Conservation (phyloP, 92 coral and sea anemone species). For the Pocillopora grandis region DNA sequence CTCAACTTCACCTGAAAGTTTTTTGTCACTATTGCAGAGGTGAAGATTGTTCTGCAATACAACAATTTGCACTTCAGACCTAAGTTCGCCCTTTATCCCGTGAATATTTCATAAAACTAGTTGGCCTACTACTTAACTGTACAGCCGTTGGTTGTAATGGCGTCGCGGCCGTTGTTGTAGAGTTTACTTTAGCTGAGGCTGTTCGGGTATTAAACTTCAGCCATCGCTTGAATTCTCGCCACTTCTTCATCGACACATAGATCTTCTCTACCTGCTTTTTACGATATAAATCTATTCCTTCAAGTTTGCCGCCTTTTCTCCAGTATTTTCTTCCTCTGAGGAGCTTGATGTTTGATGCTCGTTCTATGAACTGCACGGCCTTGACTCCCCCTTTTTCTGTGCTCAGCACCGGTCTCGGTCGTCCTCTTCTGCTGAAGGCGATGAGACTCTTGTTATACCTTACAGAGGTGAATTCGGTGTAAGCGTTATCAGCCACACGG, state of each 20-base stretch:
- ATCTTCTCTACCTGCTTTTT: constrained; percentile 36
- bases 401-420: constrained; percentile 58
- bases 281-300: constrained; percentile 21
- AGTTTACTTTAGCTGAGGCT: constrained; percentile 11
- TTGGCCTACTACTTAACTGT: background rate
- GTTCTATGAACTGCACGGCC: constrained; percentile 89
- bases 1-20: too few relatives aligned
- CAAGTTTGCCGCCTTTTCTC: constrained; percentile 31
- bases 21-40: too few relatives aligned
- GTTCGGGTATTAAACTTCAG: constrained; percentile 51
- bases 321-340: constrained; percentile 59
- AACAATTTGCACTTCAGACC: background rate
- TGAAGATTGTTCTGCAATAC: too few relatives aligned
- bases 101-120: constrained; percentile 7
- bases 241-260: constrained; percentile 64
- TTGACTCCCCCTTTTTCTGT: constrained; percentile 50
- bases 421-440: constrained; percentile 84
- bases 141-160: constrained; percentile 1
- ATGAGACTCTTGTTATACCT: constrained; percentile 61
- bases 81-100: too few relatives aligned
- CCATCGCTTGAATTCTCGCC: constrained; percentile 80
- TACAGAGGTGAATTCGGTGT: constrained; percentile 82
- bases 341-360: constrained; percentile 72
- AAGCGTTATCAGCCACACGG: constrained; percentile 82
- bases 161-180: constrained; percentile 15